A percentile compares a stretch with the other conserved stretches of the same genome.
Conservation (phyloP, 2,797 vertebrate species). For the Paramormyrops hopkinsi region DNA sequence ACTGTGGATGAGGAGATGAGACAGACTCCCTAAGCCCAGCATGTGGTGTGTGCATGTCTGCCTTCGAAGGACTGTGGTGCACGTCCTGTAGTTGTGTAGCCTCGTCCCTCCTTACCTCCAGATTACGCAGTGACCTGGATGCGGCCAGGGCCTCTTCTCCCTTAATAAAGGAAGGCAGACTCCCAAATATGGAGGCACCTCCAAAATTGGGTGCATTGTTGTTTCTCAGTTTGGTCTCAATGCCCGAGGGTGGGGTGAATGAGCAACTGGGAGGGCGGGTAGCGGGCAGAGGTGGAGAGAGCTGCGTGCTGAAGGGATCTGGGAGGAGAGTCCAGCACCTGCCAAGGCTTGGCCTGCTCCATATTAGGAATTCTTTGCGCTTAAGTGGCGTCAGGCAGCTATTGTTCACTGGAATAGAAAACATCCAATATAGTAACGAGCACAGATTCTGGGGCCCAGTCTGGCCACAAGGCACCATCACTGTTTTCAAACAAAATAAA, state of each 20-base stretch:
- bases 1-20: not conserved
- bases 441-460: not conserved
- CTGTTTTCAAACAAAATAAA: not conserved
- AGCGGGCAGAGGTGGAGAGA: not conserved
- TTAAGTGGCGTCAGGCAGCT: not conserved
- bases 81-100: not conserved
- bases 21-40: not conserved
- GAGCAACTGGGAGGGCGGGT: not conserved
- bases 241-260: conserved; percentile 8
- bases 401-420: conserved; percentile 13
- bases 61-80: not conserved
- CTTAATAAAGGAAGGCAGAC: conserved; percentile 35
- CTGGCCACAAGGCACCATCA: not conserved
- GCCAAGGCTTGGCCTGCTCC: not conserved
- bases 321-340: not conserved
- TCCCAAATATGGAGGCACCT: conserved; percentile 40
- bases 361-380: conserved; percentile 19
- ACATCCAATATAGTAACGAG: not conserved
- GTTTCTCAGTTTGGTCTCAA: conserved; percentile 31
- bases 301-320: not conserved
- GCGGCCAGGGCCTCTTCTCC: conserved; percentile 3
- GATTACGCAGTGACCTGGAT: conserved; percentile 16
- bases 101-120: conserved; percentile 22
- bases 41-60: not conserved
- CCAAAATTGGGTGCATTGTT: conserved; percentile 25